phyloP scores from a whole-genome alignment of 2,113 vertebrate genomes.

The Zingel zingel region DNA sequence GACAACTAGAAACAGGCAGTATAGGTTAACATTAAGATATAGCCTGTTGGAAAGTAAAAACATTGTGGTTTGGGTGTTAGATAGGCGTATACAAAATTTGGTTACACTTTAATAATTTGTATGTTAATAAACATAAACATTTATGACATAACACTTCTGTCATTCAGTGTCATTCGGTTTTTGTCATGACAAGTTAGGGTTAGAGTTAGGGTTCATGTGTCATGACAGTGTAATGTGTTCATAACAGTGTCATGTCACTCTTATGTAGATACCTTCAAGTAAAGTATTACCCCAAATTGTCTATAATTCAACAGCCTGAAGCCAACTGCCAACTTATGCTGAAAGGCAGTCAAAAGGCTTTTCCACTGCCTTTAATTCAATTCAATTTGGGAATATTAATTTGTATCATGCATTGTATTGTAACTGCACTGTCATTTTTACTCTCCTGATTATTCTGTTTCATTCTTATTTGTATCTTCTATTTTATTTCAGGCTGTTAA shows the following conservation, averaged over 20 bases:
- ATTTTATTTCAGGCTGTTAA: neutral
- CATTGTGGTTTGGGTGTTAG: neutral
- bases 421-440: neutral
- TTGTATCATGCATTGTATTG: neutral
- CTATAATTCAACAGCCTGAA: constrained; percentile 23
- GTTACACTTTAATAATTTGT: no score
- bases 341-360: constrained; percentile 20
- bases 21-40: constrained; percentile 21
- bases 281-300: no score
- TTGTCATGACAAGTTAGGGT: no score
- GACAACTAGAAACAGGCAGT: constrained; percentile 4
- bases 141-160: no score
- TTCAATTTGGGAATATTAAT: neutral
- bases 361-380: constrained; percentile 3
- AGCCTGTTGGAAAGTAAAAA: constrained; percentile 9
- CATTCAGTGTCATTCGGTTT: no score
- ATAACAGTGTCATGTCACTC: no score
- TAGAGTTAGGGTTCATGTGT: no score
- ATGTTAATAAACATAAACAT: no score
- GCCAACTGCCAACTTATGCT: constrained; percentile 12
- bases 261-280: no score
- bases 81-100: constrained; percentile 18
- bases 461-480: neutral
- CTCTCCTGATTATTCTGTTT: neutral
- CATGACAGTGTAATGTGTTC: no score